These are phyloP conservation scores for Anthopleura xanthogrammica DNA, from an alignment of 92 coral and sea anemone species.

Conservation along the genomic window DNA sequence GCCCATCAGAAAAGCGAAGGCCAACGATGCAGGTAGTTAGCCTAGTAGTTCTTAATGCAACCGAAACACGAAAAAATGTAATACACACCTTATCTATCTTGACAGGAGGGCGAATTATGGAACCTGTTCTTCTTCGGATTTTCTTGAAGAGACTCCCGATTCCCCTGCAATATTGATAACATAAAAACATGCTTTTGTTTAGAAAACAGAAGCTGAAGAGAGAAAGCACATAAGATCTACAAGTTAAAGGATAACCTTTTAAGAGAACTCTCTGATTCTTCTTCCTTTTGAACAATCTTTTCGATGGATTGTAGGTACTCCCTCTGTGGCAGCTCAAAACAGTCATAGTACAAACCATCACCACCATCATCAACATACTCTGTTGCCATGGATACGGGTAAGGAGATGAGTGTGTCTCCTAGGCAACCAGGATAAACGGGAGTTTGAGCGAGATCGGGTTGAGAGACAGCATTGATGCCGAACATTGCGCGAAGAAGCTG, in stretches of 20 bases:
- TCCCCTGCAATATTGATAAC: slow-evolving; percentile 31
- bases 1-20: too few species aligned
- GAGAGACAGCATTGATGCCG: slow-evolving; percentile 86
- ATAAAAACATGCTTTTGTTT: not conserved
- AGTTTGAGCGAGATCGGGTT: slow-evolving; percentile 71
- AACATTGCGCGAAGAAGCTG: slow-evolving; percentile 97
- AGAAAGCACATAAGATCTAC: not conserved
- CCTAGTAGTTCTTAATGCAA: too few species aligned
- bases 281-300: slow-evolving; percentile 54
- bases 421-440: slow-evolving; percentile 68
- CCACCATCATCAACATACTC: slow-evolving; percentile 29
- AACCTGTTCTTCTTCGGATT: slow-evolving; percentile 68
- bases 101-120: slow-evolving; percentile 72
- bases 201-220: not conserved
- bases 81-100: slow-evolving; percentile 87
- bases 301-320: slow-evolving; percentile 58
- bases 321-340: slow-evolving; percentile 64
- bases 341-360: slow-evolving; percentile 69
- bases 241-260: slow-evolving; percentile 36
- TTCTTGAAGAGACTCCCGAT: slow-evolving; percentile 77
- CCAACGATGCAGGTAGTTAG: not conserved
- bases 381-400: slow-evolving; percentile 47
- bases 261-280: slow-evolving; percentile 40
- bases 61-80: too few species aligned
- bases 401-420: slow-evolving; percentile 57